Percentiles rank a stretch among this genome's conserved stretches.
These are phyloP conservation scores for Meiosimyza decipiens DNA, from an alignment of 2,888 invertebrate species.

Conservation along the genomic window DNA sequence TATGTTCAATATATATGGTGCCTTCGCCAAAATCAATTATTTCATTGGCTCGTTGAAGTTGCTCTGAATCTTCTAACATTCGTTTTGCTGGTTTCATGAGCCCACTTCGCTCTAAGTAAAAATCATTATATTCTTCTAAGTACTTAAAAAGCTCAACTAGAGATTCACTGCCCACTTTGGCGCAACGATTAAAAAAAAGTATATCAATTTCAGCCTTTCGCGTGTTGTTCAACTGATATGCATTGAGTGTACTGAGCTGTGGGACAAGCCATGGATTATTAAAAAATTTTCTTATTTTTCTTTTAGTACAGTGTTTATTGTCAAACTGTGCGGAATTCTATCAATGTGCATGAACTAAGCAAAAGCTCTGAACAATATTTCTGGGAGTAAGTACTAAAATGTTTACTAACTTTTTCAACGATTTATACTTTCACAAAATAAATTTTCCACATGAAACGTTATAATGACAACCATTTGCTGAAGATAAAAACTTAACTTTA, in stretches of 20 bases:
- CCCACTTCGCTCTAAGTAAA: constrained; percentile 70
- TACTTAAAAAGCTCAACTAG: constrained; percentile 75
- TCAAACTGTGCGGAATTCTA: no score
- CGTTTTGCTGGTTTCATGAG: constrained; percentile 40
- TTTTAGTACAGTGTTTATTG: no score
- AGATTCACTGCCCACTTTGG: constrained; percentile 92
- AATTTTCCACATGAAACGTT: no score
- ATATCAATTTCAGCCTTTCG: constrained; percentile 77
- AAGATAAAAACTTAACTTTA: no score
- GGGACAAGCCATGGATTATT: neutral
- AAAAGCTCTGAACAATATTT: no score
- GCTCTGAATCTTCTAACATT: constrained; percentile 73
- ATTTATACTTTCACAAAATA: no score
- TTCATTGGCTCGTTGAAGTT: constrained; percentile 76
- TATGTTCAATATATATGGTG: constrained; percentile 86
- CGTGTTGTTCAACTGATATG: constrained; percentile 77
- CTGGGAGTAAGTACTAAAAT: no score
- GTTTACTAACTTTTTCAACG: no score
- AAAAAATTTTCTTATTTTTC: no score
- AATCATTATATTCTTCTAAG: constrained; percentile 65
- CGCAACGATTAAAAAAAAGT: constrained; percentile 89
- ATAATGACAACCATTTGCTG: no score
- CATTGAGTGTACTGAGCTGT: constrained; percentile 50
- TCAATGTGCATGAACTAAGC: no score
- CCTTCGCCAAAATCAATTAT: constrained; percentile 78